Base-by-base conservation (phyloP, 2,888 invertebrate species). In the Nomada lathburiana region DNA sequence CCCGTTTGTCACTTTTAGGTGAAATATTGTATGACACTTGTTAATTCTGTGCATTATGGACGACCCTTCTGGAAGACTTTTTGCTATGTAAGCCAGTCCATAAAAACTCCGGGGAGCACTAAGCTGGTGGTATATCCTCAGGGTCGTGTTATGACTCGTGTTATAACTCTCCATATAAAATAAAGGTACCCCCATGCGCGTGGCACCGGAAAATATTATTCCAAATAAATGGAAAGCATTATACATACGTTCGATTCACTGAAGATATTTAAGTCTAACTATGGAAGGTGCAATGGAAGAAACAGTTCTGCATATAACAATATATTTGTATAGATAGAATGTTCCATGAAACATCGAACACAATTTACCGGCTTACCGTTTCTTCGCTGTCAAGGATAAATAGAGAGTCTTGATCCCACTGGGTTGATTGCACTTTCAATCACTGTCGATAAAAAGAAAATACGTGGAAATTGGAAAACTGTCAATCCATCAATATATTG, bases 71-170 rank as follows among this genome's bases (percentile, higher is more conserved):
- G 42, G 52, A 50, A 79, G 67, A 63, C 57, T 29, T 68, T 20
- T 26, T 44, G 20, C 55, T 29, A 13, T 57, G 67, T 71, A 77
- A 67, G 67, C 52, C 36, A 52, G 36, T 29, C 16, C 52, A 50
- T 62, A 80, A 80, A 78, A 79, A 79, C 80, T 80, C 80, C 5
- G 5, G 80, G 72, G 80, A 80, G 72, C 44, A 52, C 59, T 79
- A 72, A 67, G 71, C 80, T 57, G 36, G 62, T 7, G 26, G n/a
- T 55, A 50, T 52, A 52, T 67, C 29, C 50, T 50, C 57, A 13
- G 20, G 52, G 47, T 78, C 70, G 50, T 71, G 29, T 23, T 50
- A 78, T 80, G 76, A 76, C 62, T 78, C 70, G 50, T 67, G 29
- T 23, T 55, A 78, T 80, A 78, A 76, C 62, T 78, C 71, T 72